Conservation (phyloP, 2,113 vertebrate species). For the Plestiodon gilberti region DNA sequence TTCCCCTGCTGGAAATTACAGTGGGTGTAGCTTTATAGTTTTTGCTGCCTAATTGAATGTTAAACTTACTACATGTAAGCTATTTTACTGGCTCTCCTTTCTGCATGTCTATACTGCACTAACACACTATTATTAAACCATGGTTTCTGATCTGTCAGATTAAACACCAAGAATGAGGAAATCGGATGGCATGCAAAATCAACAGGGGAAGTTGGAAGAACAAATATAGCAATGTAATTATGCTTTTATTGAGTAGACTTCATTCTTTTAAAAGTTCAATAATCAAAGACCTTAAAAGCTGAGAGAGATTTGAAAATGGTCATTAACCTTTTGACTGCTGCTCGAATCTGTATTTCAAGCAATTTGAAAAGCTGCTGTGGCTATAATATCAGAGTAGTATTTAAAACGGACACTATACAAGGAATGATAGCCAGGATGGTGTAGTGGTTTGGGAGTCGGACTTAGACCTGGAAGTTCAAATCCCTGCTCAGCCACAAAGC, state of each 20-base stretch:
- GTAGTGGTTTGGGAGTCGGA: too few species aligned
- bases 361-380: too few species aligned
- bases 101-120: accelerated
- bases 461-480: too few species aligned
- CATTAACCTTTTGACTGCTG: background rate
- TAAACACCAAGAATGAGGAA: conserved; percentile 65
- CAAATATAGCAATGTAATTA: conserved; percentile 55
- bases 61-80: accelerated
- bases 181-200: conserved; percentile 6
- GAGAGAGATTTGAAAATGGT: background rate
- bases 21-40: accelerated
- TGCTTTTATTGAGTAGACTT: conserved; percentile 16
- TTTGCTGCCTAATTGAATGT: background rate
- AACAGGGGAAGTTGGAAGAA: background rate
- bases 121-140: background rate
- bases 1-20: accelerated
- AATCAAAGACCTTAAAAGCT: conserved; percentile 42
- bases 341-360: too few species aligned
- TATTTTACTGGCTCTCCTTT: background rate
- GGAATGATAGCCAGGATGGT: too few species aligned
- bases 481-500: too few species aligned
- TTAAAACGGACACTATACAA: too few species aligned
- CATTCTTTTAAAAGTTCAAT: conserved; percentile 44
- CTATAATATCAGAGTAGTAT: too few species aligned
- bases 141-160: conserved; percentile 28